These are phyloP conservation scores for Eulemur rufifrons DNA, from an alignment of 2,113 vertebrate species.

Conservation along the genomic window DNA sequence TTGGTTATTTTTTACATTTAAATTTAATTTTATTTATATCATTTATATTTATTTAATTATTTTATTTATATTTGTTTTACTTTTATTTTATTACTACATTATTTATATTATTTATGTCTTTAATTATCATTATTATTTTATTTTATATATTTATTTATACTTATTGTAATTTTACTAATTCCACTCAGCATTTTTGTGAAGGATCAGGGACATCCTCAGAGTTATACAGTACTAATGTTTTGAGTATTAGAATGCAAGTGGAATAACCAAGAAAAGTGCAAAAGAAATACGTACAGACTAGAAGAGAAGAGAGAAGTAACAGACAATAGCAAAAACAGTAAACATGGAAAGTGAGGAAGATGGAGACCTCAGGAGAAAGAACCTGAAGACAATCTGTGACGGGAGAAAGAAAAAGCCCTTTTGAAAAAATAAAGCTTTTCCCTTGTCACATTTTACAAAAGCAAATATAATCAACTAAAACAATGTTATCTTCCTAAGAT, in stretches of 20 bases:
- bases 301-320: neutral
- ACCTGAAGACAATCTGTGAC: neutral
- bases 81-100: neutral
- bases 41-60: neutral
- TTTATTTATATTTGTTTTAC: neutral
- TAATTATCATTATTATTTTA: neutral
- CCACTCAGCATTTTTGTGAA: neutral
- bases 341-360: neutral
- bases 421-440: neutral
- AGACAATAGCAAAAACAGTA: neutral
- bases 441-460: neutral
- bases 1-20: neutral
- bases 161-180: neutral
- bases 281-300: neutral
- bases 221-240: neutral
- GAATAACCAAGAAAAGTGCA: neutral
- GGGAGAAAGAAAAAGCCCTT: neutral
- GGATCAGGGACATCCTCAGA: neutral
- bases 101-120: neutral
- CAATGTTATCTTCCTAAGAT: neutral
- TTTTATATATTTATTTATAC: neutral
- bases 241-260: neutral
- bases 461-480: neutral
- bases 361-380: accelerated
- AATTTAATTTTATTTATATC: neutral